These are phyloP conservation scores for Junco hyemalis DNA, from an alignment of 2,113 vertebrate genomes.

Conservation along the genomic window DNA sequence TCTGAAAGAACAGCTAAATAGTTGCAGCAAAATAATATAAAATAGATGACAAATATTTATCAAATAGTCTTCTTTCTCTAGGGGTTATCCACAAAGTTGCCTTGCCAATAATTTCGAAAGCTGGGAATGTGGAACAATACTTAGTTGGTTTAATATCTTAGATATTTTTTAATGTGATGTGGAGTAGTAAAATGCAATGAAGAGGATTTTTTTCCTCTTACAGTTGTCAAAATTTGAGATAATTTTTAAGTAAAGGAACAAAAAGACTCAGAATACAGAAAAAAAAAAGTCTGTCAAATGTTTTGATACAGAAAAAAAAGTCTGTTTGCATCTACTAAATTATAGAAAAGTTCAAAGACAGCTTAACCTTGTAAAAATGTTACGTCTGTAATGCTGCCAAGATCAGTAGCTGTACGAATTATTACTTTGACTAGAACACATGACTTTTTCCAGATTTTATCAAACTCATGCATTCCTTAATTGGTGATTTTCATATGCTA, in stretches of 20 bases:
- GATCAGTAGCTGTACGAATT: slow-evolving; percentile 43
- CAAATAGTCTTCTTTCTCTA: neutral
- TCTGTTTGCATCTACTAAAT: slow-evolving; percentile 36
- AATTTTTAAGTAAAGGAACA: neutral
- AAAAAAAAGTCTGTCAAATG: neutral
- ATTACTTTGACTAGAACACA: slow-evolving; percentile 14
- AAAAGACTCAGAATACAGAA: neutral
- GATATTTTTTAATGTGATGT: neutral
- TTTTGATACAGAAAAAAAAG: neutral
- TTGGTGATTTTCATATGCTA: neutral
- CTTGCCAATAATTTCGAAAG: neutral
- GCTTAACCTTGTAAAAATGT: slow-evolving; percentile 63
- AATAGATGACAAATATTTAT: neutral
- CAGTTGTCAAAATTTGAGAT: neutral
- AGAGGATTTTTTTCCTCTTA: neutral
- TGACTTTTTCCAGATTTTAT: slow-evolving; percentile 29
- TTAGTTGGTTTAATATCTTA: neutral
- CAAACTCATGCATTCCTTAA: slow-evolving; percentile 21
- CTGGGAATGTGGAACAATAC: neutral
- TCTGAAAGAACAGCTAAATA: neutral
- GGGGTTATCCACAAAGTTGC: neutral
- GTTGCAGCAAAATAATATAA: neutral
- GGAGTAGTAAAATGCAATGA: neutral
- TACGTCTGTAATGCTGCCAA: slow-evolving; percentile 35
- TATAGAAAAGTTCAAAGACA: slow-evolving; percentile 50